These are phyloP conservation scores for Alca torda DNA, from an alignment of 2,797 vertebrate species.

Conservation along the genomic window DNA sequence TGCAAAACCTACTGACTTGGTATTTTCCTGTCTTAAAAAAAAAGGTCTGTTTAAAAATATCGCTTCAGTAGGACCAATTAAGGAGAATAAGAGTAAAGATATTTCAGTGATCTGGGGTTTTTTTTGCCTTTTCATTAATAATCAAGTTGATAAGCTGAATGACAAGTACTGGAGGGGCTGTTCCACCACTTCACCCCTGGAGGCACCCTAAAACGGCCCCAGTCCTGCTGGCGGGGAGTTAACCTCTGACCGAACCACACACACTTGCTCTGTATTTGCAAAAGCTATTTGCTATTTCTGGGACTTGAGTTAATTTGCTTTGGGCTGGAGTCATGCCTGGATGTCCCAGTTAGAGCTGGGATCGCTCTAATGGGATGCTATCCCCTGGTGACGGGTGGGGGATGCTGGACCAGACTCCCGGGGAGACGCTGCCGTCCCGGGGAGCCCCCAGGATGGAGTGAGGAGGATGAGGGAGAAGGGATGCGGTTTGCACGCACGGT, in stretches of 20 bases:
- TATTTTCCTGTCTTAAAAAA: constrained; percentile 35
- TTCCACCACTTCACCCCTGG: background rate
- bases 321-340: background rate
- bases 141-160: background rate
- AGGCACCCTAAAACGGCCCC: background rate
- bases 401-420: background rate
- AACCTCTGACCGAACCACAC: background rate
- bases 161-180: background rate
- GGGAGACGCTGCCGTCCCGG: background rate
- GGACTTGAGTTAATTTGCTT: background rate
- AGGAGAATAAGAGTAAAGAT: background rate
- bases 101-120: background rate
- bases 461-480: background rate
- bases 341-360: background rate
- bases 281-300: background rate
- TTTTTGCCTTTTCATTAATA: background rate
- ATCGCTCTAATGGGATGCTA: background rate
- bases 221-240: background rate
- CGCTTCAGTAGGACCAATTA: constrained; percentile 21
- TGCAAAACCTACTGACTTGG: constrained; percentile 20
- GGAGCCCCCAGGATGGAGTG: background rate
- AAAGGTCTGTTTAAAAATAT: constrained; percentile 1
- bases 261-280: background rate
- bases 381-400: fast-evolving
- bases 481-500: background rate